Conservation (phyloP, 2,888 invertebrate genomes). For the Ceratothoa steindachneri region DNA sequence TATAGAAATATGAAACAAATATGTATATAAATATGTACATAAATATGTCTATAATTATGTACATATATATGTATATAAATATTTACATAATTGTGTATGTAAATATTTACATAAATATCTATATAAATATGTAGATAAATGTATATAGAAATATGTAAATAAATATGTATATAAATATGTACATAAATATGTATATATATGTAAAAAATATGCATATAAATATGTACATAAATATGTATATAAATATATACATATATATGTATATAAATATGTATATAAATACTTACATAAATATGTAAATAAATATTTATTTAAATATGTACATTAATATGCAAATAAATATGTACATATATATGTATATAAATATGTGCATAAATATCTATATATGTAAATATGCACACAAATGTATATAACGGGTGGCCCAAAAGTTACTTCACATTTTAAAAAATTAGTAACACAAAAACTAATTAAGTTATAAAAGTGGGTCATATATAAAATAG, state of each 20-base stretch:
- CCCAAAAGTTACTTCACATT: too few relatives aligned
- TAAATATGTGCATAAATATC: neutral
- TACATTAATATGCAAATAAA: neutral
- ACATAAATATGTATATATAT: neutral
- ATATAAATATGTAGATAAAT: neutral
- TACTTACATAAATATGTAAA: neutral
- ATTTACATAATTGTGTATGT: neutral
- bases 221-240: neutral
- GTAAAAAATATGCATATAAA: neutral
- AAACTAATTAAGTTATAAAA: too few relatives aligned
- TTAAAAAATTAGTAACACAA: too few relatives aligned
- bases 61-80: neutral
- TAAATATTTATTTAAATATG: neutral
- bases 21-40: neutral
- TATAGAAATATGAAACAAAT: neutral
- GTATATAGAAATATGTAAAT: neutral
- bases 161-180: neutral
- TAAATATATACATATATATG: neutral
- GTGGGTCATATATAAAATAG: too few relatives aligned
- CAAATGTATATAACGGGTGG: too few relatives aligned
- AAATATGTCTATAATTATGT: neutral
- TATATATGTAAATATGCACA: neutral
- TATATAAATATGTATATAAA: neutral
- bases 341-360: neutral
- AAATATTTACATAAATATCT: neutral